Evolutionary conservation across 2,888 invertebrate genomes (phyloP).

Genomic region (Nemotelus nigrinus): DNA sequence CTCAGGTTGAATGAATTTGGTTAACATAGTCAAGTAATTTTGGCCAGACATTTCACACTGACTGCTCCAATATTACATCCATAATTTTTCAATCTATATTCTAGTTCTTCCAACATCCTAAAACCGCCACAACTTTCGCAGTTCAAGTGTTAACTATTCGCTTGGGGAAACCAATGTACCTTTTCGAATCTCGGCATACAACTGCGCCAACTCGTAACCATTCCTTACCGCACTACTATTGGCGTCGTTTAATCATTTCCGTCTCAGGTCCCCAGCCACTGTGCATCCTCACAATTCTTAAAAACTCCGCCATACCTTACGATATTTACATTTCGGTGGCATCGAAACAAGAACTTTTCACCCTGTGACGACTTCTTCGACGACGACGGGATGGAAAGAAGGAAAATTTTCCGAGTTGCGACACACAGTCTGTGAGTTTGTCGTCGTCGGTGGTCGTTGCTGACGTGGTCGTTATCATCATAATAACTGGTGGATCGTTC

Average conservation of each 20-base stretch:
- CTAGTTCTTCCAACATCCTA: too few species aligned
- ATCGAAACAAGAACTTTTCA: constrained; percentile 27
- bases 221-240: constrained; percentile 15
- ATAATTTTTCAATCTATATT: too few species aligned
- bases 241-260: constrained; percentile 7
- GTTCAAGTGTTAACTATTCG: too few species aligned
- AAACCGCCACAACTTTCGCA: too few species aligned
- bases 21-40: too few species aligned
- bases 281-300: background rate
- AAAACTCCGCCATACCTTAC: constrained; percentile 10
- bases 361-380: background rate
- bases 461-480: constrained; percentile 1
- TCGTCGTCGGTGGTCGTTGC: constrained; percentile 19
- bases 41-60: too few species aligned
- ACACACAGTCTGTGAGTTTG: constrained; percentile 36
- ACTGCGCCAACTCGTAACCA: constrained; percentile 16
- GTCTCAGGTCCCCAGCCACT: background rate
- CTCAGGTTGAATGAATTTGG: too few species aligned
- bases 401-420: constrained; percentile 38
- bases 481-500: constrained; percentile 16
- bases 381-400: constrained; percentile 1
- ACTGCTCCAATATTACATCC: too few species aligned
- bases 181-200: background rate
- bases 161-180: too few species aligned
- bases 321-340: constrained; percentile 39